Base-by-base conservation (phyloP, 2,888 invertebrate species). In the Lobophora halterata region DNA sequence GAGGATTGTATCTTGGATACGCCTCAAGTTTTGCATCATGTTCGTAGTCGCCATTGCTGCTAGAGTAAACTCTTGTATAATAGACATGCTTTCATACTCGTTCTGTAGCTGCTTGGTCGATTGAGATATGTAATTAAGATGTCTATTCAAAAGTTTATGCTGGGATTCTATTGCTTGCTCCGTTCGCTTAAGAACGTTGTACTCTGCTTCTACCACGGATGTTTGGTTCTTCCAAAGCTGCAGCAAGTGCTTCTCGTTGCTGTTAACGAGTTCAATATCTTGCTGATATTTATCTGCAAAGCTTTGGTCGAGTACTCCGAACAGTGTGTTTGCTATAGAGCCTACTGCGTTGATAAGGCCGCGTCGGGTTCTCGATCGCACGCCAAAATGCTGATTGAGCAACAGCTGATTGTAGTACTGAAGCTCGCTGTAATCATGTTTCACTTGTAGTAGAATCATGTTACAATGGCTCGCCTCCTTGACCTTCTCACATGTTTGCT, bases 281-380 rank as follows among this genome's bases (percentile, higher is more conserved):
- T 25, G 12, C 13, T 23, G 11, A 5, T 23, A 23, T 23, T 23
- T 23, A 5, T 10, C 25, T n/a, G 13, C 25, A 25, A 25, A 25
- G 6, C 13, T 5, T 13, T 25, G 13, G 7, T 25, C 25, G 6
- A 25, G 13, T 7, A 25, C 13, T 6, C 25, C 25, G 5, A 25
- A 25, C 3, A 25, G 4, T 7, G 13, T 25, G 25, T 25, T 25
- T 5, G 25, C 25, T 12, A 25, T 7, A 4, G 12, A 25, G 2
- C 25, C 25, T 4, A 25, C 25, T n/a, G 13, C 25, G 7, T 25
- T 13, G 5, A 25, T 25, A n/a, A 25, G 7, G 1, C 25, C 25
- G 4, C 25, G n/a, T 25, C 4, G 13, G 25, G n/a, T n/a, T n/a
- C n/a, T n/a, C n/a, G n/a, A n/a, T n/a, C n/a, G n/a, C n/a, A n/a